Conservation (phyloP, 1,140 invertebrate genomes). For the Panagrolaimus sp. region DNA sequence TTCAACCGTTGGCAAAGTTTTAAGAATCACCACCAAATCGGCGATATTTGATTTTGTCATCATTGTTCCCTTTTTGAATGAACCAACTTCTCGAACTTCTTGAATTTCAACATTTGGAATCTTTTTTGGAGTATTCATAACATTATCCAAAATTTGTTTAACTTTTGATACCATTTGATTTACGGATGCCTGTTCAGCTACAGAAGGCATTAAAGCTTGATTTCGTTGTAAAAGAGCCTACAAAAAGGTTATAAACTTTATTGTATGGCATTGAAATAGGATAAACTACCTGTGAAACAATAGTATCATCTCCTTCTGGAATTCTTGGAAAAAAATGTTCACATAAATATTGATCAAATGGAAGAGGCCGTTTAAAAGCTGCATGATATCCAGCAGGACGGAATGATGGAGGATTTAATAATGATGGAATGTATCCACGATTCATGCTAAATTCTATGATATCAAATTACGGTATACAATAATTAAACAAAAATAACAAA, state of each 20-base stretch:
- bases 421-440: not conserved
- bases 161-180: constrained; percentile 34
- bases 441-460: not conserved
- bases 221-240: constrained; percentile 17
- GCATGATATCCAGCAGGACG: constrained; percentile 2
- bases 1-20: constrained; percentile 88
- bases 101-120: constrained; percentile 44
- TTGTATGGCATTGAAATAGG: not conserved
- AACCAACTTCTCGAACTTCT: constrained; percentile 65
- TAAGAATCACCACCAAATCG: constrained; percentile 94
- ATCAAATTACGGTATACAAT: not conserved
- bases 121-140: constrained; percentile 23
- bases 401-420: not conserved
- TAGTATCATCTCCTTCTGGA: constrained; percentile 36
- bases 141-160: constrained; percentile 37
- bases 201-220: not conserved
- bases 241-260: not conserved
- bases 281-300: constrained; percentile 28
- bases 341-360: constrained; percentile 41
- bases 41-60: constrained; percentile 87
- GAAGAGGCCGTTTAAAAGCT: constrained; percentile 30
- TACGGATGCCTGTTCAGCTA: not conserved
- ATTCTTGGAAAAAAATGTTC: constrained; percentile 37
- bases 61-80: constrained; percentile 97
- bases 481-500: not conserved